Evolutionary conservation across 2,113 vertebrate genomes (phyloP), one percentile per base, ranked within the genome.

Genomic region (Pipra filicauda): DNA sequence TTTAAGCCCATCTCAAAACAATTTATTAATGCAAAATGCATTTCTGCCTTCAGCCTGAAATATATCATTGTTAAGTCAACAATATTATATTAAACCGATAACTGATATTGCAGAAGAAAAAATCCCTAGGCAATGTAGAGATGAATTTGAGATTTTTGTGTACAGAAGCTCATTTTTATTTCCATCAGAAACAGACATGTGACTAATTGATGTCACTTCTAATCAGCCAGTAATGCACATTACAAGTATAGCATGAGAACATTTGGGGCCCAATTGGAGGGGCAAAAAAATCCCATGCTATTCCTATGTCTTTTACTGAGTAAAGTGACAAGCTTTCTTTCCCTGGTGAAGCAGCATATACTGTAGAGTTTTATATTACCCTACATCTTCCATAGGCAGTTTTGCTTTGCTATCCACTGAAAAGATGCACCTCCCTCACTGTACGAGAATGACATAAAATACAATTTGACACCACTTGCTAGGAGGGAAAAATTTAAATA

Each of bases 51-150:
- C 94, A 98, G 99, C 98, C 97, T 96, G 96, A 98, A 98, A 99
- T 99, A 98, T 84, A 99, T 99, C 99, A 99, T 98, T 98, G 98
- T 99, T 99, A 99, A 99, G 98, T 99, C 99, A 99, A 99, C 98
- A 98, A 98, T 98, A 99, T 99, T 99, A 99, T 98, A 99, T 99
- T 99, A 99, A 98, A 98, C 98, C 94, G 97, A 98, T 98, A 99
- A 99, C 97, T 98, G 98, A 99, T 99, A 98, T 98, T 98, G 97
- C 97, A 76, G 98, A 97, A 98, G 98, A 86, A 96, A 97, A 98
- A 97, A 97, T 98, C 99, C 98, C 98, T 97, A 98, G 99, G 99
- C 98, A 87, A 98, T 97, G 96, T 90, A 92, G 98, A 98, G 98
- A 98, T 98, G 98, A 98, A 99, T 99, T 98, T 98, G 97, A 98